Base-by-base conservation (phyloP, 2,888 invertebrate genomes). In the Ectemnius continuus region DNA sequence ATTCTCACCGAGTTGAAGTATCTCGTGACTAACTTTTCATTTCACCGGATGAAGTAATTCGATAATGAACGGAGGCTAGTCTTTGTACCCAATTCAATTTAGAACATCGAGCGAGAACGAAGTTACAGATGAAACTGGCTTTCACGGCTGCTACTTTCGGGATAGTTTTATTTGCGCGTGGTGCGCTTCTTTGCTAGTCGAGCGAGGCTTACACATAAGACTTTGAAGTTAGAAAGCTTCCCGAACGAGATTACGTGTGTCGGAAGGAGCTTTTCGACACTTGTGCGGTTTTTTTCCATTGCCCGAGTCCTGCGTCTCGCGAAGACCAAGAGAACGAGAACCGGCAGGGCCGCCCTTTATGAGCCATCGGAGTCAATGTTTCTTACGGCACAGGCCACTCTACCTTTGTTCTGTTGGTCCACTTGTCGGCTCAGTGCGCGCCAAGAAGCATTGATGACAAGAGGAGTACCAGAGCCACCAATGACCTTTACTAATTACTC, bases 201-300 rank as follows among this genome's bases (percentile, higher is more conserved):
- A 68, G 57, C 73, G 75, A 83, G 82, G 79, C 81, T 84, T 84
- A 81, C 71, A 67, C 70, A 72, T 70, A 67, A 62, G 81, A 85
- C 82, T 85, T 86, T 78, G 85, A 85, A 85, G 85, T 86, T 87
- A 80, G 82, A 81, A 81, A 87, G 88, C 85, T 88, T 88, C 87
- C 65, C 70, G 77, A 87, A 87, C 79, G 78, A 83, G 87, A 88
- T 88, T 86, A 86, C 74, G 73, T 67, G 67, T 65, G 68, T 74
- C 63, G 73, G 67, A 77, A 76, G 75, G 76, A 79, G 84, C 82
- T 82, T 79, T 80, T 75, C 78, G 79, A 79, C 85, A 84, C 86
- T 87, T 80, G 79, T 82, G 79, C 67, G 84, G 86, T 78, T 87
- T 86, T 84, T 23, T 75, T 65, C 67, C 68, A 48, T 58, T 52